Evolutionary conservation across 2,113 vertebrate genomes (phyloP).

Genomic region (Cottus gobio): DNA sequence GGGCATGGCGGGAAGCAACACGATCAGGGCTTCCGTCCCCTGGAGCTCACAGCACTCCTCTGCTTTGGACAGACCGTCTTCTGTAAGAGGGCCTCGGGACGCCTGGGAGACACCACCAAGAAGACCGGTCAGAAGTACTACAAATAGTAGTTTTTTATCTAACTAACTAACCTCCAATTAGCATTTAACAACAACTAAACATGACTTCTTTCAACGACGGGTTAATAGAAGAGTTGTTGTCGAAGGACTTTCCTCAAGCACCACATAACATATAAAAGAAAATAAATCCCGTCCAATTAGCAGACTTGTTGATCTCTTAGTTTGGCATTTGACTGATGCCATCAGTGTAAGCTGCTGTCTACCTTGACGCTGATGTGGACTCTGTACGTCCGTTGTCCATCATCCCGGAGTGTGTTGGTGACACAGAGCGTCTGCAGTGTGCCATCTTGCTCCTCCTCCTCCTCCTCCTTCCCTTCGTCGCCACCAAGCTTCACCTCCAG

Average conservation of each 20-base stretch:
- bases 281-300: not conserved
- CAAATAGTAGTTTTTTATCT: not conserved
- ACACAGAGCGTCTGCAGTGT: slow-evolving; percentile 85
- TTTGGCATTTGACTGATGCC: not conserved
- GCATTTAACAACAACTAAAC: too few relatives aligned
- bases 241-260: not conserved
- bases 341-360: not conserved
- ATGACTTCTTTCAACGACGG: too few relatives aligned
- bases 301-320: not conserved
- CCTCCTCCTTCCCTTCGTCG: slow-evolving; percentile 47
- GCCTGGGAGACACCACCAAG: slow-evolving; percentile 75
- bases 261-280: not conserved
- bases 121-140: not conserved
- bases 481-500: slow-evolving; percentile 90
- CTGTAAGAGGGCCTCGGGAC: slow-evolving; percentile 82
- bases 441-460: slow-evolving; percentile 51
- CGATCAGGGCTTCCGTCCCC: slow-evolving; percentile 88
- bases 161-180: not conserved
- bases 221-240: not conserved
- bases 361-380: slow-evolving; percentile 82
- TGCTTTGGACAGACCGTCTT: slow-evolving; percentile 77
- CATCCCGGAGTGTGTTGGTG: slow-evolving; percentile 73
- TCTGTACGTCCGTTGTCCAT: slow-evolving; percentile 62
- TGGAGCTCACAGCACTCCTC: slow-evolving; percentile 87
- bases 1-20: slow-evolving; percentile 85